Evolutionary conservation across 2,797 vertebrate genomes (phyloP), one percentile per base, ranked within the genome.

Genomic region (Botia almorhae): DNA sequence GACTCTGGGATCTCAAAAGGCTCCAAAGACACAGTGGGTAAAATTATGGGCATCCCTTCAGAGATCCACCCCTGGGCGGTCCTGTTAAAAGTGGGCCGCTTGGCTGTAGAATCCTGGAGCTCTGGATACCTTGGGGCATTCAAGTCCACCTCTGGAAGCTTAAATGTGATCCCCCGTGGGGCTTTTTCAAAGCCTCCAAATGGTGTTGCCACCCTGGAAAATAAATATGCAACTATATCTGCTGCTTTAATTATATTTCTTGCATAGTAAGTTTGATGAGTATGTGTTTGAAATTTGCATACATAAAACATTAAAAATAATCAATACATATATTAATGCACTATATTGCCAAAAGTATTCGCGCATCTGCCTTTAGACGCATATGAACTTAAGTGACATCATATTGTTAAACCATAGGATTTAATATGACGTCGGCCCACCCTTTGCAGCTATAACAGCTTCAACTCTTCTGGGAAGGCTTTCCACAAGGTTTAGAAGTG

Each of bases 171-270:
- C 85, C 95, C 93, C 87, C 95, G 95, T 63, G 97, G 96, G 87
- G 96, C 92, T 92, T 95, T 98, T 82, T 98, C 97, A 85, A 98
- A 99, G 71, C 98, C 98, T 69, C 98, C 98, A 77, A 95, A 99
- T 33, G 98, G 98, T 76, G 95, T 99, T 70, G 98, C 98, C 60
- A 98, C 97, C 91, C 98, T 99, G 93, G 61, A 87, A 84, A 77
- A 81, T 3, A 33, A 3, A 76, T 8, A 26, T 13, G 7, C 46
- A 65, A 65, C 46, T 23, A 29, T 69, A 7, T 69, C 16, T 26
- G 7, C 3, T 36, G 46, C 12, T 23, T 13, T 19, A 33, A 17
- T 0, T 13, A 4, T 36, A 58, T 19, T 43, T 73, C 43, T 58
- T 58, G n/a, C 14, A 10, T 7, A 23, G 16, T 33, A 7, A 33